Evolutionary conservation across 1,140 invertebrate genomes (phyloP), one percentile per base, ranked within the genome.

Genomic region (Drosophila pectinifera): DNA sequence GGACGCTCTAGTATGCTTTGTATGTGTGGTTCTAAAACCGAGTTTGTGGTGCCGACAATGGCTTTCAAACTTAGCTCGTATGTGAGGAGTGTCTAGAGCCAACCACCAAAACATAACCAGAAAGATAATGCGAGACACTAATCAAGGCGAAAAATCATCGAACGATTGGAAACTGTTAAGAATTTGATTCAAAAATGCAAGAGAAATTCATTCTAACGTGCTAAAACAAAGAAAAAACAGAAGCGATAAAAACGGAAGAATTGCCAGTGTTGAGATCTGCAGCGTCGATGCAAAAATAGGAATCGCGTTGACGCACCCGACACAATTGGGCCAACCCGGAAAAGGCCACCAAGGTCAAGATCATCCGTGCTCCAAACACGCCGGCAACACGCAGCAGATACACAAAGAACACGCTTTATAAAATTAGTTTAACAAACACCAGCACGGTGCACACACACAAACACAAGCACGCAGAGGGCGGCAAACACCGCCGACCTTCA

Each of bases 401-500:
- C 75, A 69, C 31, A 54, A 80, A 43, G 73, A 56, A 78, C 74
- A 90, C 82, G 81, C 90, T 73, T 36, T 42, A 46, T 67, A 64
- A 59, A 90, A 90, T 73, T 49, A 70, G 55, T 78, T 78, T 63
- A 54, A 24, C 58, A 59, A 42, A 75, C 77, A 56, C n/a, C 39
- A 76, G 65, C 41, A 3, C 16, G 48, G 28, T 18, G 26, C 8
- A 22, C 39, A 22, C 38, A 51, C 43, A 51, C 41, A 22, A 42
- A 61, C 34, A 31, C 64, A 69, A 10, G 49, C 36, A 57, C 63
- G 58, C 31, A 59, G 54, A 36, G 38, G 51, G 38, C 68, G 26
- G 49, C 72, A 76, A 75, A 76, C 61, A 76, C 73, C 49, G 45
- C 20, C 64, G 81, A 91, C 89, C 89, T 91, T 91, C 89, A 80